Evolutionary conservation across 2,888 invertebrate genomes (phyloP).

Genomic region (Tortrix viridana): DNA sequence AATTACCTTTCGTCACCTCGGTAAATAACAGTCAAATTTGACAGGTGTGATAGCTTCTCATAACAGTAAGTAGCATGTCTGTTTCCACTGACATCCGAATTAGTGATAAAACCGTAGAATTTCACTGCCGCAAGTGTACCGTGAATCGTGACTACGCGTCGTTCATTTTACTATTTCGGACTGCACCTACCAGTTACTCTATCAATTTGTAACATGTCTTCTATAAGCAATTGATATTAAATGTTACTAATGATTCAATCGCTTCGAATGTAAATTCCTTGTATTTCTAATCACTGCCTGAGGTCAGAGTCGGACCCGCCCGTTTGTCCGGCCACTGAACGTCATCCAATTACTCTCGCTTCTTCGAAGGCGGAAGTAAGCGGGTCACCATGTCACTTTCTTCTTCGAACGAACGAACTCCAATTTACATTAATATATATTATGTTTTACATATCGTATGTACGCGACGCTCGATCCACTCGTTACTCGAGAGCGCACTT

Average conservation of each 20-base stretch:
- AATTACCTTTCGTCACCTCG: constrained; percentile 76
- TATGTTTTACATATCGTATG: constrained; percentile 47
- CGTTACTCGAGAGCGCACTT: constrained; percentile 12
- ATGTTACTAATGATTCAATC: constrained; percentile 17
- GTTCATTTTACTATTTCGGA: constrained; percentile 59
- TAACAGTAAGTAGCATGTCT: constrained; percentile 41
- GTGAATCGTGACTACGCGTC: constrained; percentile 59
- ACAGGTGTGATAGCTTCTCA: constrained; percentile 52
- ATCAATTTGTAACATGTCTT: constrained; percentile 37
- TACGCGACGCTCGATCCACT: constrained; percentile 8
- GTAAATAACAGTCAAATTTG: constrained; percentile 61
- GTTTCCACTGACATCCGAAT: constrained; percentile 35
- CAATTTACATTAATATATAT: constrained; percentile 47
- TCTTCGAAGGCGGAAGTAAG: constrained; percentile 59
- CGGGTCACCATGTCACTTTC: constrained; percentile 76
- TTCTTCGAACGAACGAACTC: constrained; percentile 52
- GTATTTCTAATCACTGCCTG: constrained; percentile 36
- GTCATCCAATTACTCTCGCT: constrained; percentile 68
- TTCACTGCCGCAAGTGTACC: constrained; percentile 34
- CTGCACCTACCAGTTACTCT: constrained; percentile 52
- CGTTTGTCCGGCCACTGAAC: constrained; percentile 43
- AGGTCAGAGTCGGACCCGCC: constrained; percentile 39
- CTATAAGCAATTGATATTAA: constrained; percentile 11
- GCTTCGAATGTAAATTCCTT: constrained; percentile 15
- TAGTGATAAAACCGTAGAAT: constrained; percentile 30